A percentile compares a stretch with the other conserved stretches of the same genome.
Evolutionary conservation across 1,140 invertebrate genomes (phyloP).

Genomic region (Coptotermes formosanus): DNA sequence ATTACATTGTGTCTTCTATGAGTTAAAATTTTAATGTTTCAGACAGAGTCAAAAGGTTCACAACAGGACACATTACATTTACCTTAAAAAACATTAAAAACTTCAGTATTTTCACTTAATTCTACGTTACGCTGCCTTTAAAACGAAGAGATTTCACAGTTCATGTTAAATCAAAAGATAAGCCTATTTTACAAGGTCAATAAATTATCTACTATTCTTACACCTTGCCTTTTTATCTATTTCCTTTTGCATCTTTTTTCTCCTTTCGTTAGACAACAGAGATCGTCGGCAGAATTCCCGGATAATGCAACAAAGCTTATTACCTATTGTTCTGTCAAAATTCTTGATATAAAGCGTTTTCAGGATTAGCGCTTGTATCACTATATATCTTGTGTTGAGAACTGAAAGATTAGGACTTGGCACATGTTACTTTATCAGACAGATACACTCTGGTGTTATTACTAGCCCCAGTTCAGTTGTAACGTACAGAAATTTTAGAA

Average conservation of each 20-base stretch:
- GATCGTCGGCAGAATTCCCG: background rate
- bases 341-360: background rate
- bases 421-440: background rate
- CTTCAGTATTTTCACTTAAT: too few relatives aligned
- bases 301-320: background rate
- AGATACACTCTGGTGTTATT: background rate
- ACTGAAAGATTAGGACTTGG: background rate
- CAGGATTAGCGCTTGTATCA: background rate
- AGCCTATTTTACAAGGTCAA: background rate
- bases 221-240: background rate
- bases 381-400: slow-evolving; percentile 1
- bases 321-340: slow-evolving; percentile 17
- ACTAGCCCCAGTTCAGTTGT: background rate
- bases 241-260: background rate
- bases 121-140: background rate
- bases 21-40: too few relatives aligned
- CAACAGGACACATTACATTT: too few relatives aligned
- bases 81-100: too few relatives aligned
- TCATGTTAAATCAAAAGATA: background rate
- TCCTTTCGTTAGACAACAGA: background rate
- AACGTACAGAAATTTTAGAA: too few relatives aligned
- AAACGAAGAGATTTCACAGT: background rate
- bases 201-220: background rate
- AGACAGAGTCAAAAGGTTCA: too few relatives aligned
- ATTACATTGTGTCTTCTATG: too few relatives aligned